Evolutionary conservation across 2,888 invertebrate species (phyloP).

Genomic region (Volucella inanis): DNA sequence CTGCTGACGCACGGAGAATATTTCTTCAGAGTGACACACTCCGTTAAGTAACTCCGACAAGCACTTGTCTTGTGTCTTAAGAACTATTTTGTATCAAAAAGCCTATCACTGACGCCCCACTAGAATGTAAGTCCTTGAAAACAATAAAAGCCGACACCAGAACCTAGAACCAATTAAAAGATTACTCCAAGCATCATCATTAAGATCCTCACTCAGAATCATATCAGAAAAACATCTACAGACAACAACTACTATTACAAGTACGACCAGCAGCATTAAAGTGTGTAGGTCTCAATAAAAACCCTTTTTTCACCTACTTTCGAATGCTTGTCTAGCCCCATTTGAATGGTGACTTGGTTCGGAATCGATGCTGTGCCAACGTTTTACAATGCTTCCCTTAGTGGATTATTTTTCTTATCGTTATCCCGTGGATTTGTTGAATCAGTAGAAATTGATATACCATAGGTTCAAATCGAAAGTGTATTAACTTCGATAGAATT

Average conservation of each 20-base stretch:
- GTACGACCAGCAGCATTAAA: conserved; percentile 3
- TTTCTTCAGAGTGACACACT: too few species aligned
- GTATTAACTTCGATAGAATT: conserved; percentile 65
- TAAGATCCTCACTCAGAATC: conserved; percentile 33
- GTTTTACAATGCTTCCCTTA: conserved; percentile 53
- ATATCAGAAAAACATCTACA: conserved; percentile 20
- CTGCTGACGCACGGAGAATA: too few species aligned
- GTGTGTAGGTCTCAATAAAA: conserved; percentile 56
- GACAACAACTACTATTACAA: conserved; percentile 16
- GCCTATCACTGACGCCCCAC: background rate
- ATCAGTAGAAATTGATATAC: conserved; percentile 66
- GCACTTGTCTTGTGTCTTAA: too few species aligned
- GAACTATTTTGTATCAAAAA: too few species aligned
- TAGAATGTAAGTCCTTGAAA: background rate
- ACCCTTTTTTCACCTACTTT: conserved; percentile 23
- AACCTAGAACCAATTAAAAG: conserved; percentile 61
- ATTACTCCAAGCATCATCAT: conserved; percentile 69
- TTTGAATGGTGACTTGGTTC: conserved; percentile 8
- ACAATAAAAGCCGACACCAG: conserved; percentile 6
- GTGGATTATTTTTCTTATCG: conserved; percentile 41
- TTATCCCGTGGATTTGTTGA: conserved; percentile 51
- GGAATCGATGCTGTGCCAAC: conserved; percentile 19
- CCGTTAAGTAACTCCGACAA: too few species aligned
- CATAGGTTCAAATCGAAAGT: conserved; percentile 44
- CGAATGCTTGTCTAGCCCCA: conserved; percentile 53